Conservation (phyloP, 2,797 vertebrate species). For the Danio tinwini region DNA sequence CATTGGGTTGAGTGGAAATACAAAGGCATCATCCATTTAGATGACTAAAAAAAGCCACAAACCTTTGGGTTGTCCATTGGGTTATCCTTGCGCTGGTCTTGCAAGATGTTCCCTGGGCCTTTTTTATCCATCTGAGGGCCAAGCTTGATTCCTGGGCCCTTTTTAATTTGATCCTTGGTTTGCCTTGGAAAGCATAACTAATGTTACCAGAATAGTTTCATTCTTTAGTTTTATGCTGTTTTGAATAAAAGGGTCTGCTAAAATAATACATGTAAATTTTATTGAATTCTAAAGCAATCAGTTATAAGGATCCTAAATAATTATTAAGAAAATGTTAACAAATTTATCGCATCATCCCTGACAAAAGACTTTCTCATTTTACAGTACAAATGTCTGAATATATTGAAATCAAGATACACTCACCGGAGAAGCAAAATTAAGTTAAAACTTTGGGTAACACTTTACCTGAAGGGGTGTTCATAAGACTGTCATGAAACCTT, state of each 20-base stretch:
- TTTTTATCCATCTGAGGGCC: constrained; percentile 95
- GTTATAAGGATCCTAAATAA: background rate
- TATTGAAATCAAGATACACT: no score
- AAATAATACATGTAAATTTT: no score
- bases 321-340: background rate
- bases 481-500: no score
- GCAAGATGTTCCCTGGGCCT: constrained; percentile 84
- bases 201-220: background rate
- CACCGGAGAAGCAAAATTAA: no score
- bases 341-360: no score
- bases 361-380: background rate
- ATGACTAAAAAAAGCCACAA: constrained; percentile 27
- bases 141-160: constrained; percentile 92
- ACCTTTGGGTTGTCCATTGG: constrained; percentile 92
- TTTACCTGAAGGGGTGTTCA: no score
- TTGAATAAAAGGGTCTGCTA: no score
- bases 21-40: constrained; percentile 35
- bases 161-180: constrained; percentile 95
- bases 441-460: no score
- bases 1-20: constrained; percentile 15
- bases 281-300: background rate
- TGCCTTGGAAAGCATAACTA: constrained; percentile 81
- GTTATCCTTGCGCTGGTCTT: constrained; percentile 90
- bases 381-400: background rate
- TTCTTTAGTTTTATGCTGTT: no score